Evolutionary conservation across 2,797 vertebrate genomes (phyloP).

Genomic region (Galago senegalensis): DNA sequence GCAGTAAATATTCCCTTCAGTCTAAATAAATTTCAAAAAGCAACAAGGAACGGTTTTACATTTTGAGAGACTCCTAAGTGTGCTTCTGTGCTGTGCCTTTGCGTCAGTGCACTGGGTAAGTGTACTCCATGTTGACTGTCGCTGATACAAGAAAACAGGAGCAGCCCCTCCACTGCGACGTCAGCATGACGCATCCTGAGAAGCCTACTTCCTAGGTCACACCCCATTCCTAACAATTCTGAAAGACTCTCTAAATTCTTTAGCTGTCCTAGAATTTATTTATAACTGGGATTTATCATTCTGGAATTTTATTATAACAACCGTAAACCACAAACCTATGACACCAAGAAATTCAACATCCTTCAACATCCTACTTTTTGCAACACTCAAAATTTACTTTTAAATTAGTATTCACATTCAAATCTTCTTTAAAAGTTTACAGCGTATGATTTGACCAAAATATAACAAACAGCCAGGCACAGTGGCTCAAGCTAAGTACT

Average conservation of each 20-base stretch:
- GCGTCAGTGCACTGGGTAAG: neutral
- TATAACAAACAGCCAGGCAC: no score
- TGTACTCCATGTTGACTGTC: neutral
- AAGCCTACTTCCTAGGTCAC: neutral
- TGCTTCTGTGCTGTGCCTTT: neutral
- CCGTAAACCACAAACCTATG: neutral
- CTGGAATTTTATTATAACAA: conserved; percentile 10
- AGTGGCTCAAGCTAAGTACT: no score
- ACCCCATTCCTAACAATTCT: neutral
- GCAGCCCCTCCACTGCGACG: fast-evolving
- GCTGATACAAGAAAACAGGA: neutral
- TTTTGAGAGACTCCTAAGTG: conserved; percentile 19
- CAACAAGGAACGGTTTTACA: conserved; percentile 28
- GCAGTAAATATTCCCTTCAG: neutral
- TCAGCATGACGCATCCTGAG: neutral
- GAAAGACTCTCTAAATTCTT: neutral
- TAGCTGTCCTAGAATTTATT: neutral
- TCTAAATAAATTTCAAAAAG: conserved; percentile 72
- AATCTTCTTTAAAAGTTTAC: conserved; percentile 43
- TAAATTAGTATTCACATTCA: neutral
- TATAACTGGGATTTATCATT: neutral
- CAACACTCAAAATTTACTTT: conserved; percentile 9
- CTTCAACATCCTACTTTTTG: neutral
- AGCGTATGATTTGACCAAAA: conserved; percentile 26
- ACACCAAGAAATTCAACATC: neutral